Conservation (phyloP, 2,888 invertebrate genomes). For the Habroteleia sp. region DNA sequence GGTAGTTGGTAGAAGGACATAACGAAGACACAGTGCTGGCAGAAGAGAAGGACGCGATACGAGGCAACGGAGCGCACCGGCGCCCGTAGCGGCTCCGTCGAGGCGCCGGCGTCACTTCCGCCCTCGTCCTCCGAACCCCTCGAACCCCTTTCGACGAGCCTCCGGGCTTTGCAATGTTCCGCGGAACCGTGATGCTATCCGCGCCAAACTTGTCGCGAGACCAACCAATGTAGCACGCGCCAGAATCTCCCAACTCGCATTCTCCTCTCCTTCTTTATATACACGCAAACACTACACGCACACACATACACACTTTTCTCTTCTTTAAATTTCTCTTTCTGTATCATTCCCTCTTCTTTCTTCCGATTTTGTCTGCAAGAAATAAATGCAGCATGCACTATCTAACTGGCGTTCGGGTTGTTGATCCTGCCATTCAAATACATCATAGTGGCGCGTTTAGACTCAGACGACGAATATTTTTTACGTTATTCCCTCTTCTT, state of each 20-base stretch:
- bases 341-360: conserved; percentile 20
- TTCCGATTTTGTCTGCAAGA: conserved; percentile 65
- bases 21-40: conserved; percentile 79
- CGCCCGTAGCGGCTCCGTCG: conserved; percentile 80
- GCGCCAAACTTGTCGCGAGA: conserved; percentile 59
- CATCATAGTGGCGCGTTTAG: conserved; percentile 61
- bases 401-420: conserved; percentile 73
- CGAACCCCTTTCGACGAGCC: conserved; percentile 52
- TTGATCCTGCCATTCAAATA: conserved; percentile 72
- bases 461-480: conserved; percentile 15
- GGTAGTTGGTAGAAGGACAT: conserved; percentile 76
- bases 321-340: conserved; percentile 38
- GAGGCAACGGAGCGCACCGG: conserved; percentile 80
- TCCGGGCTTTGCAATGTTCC: conserved; percentile 59
- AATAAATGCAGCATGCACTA: conserved; percentile 74
- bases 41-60: conserved; percentile 73
- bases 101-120: conserved; percentile 81
- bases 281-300: conserved; percentile 7
- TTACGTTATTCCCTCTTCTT: conserved; percentile 3
- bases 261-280: conserved; percentile 21
- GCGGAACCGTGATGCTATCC: conserved; percentile 59
- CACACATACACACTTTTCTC: conserved; percentile 5
- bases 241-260: conserved; percentile 69
- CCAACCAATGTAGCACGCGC: conserved; percentile 69
- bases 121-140: conserved; percentile 65